Evolutionary conservation across 2,888 invertebrate genomes (phyloP).

Genomic region (Polymixis lichenea): DNA sequence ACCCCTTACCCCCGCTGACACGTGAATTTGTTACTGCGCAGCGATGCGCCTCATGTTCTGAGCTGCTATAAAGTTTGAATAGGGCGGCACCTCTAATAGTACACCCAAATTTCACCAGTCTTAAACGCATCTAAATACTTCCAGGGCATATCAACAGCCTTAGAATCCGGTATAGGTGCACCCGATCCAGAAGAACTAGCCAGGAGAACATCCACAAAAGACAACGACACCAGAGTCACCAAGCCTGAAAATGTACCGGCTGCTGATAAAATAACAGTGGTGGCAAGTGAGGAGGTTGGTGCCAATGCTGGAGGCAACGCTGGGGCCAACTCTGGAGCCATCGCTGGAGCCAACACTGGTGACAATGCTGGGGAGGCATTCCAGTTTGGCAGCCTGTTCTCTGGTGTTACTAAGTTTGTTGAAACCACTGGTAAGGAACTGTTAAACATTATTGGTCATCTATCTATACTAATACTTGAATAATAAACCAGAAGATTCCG

Average conservation of each 20-base stretch:
- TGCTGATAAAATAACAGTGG: conserved; percentile 45
- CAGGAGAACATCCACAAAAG: conserved; percentile 76
- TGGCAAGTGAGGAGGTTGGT: conserved; percentile 51
- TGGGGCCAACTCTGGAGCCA: conserved; percentile 60
- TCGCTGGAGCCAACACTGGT: conserved; percentile 39
- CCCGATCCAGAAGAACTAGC: conserved; percentile 96
- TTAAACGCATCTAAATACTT: background rate
- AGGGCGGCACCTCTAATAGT: too few relatives aligned
- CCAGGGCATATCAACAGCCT: conserved; percentile 94
- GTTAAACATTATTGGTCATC: background rate
- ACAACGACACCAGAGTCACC: conserved; percentile 48
- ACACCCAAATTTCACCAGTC: background rate
- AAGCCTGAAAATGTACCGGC: conserved; percentile 31
- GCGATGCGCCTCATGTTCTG: too few relatives aligned
- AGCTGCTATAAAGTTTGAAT: too few relatives aligned
- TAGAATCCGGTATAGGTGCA: conserved; percentile 95
- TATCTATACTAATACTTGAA: too few relatives aligned
- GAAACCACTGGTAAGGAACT: conserved; percentile 90
- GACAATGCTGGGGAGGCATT: conserved; percentile 78
- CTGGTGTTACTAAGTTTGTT: conserved; percentile 93
- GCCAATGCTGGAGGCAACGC: conserved; percentile 55
- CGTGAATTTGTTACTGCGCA: too few relatives aligned
- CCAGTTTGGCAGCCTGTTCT: conserved; percentile 91
- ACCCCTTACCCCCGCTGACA: too few relatives aligned
- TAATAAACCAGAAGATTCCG: too few relatives aligned